Conservation (phyloP, 2,888 invertebrate species). For the Dusona sp. region DNA sequence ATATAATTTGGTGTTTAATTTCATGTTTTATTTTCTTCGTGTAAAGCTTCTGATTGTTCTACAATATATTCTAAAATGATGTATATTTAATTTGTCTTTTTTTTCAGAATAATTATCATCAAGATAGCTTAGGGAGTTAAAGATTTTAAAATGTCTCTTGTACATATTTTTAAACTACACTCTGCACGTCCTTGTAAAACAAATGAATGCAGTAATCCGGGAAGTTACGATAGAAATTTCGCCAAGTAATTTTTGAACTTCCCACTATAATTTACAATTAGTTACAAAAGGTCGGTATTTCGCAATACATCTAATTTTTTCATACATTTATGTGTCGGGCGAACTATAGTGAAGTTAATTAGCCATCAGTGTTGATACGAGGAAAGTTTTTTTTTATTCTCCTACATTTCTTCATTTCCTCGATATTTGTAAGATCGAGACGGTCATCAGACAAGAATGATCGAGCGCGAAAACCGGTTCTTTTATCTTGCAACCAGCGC, state of each 20-base stretch:
- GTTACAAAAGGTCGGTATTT: neutral
- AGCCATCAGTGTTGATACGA: neutral
- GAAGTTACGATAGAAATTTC: neutral
- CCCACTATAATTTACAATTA: neutral
- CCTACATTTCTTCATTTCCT: conserved; percentile 32
- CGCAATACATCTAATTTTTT: neutral
- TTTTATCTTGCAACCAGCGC: conserved; percentile 61
- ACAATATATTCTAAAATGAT: too few relatives aligned
- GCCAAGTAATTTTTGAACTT: neutral
- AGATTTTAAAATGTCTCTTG: neutral
- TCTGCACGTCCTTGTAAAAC: too few relatives aligned
- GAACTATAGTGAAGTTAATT: conserved; percentile 8
- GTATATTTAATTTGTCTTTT: neutral
- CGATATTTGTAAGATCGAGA: conserved; percentile 32
- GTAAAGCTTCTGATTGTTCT: neutral
- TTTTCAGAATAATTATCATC: neutral
- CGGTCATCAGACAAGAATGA: conserved; percentile 51
- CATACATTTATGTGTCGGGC: neutral
- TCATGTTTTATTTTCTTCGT: neutral
- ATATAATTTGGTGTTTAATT: neutral
- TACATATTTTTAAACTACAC: neutral
- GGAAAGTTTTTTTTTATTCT: conserved; percentile 13
- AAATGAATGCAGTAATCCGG: neutral
- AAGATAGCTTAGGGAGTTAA: neutral
- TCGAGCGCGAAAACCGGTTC: conserved; percentile 64